A percentile compares a stretch with the other conserved stretches of the same genome.
phyloP scores from a whole-genome alignment of 1,140 invertebrate species.

The Formica exsecta region DNA sequence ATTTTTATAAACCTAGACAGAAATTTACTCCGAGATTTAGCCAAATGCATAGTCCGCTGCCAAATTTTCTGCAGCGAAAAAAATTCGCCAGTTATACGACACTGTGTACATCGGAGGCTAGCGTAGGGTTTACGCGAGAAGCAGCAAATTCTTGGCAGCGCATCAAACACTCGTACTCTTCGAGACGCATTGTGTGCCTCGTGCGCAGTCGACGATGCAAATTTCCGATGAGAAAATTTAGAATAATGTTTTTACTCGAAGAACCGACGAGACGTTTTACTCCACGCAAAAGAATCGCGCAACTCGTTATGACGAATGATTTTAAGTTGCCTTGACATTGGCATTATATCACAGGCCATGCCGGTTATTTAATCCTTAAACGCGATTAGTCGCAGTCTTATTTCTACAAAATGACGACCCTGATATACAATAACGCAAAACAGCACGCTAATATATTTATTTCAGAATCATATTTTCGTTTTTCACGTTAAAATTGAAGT shows the following conservation, averaged over 20 bases:
- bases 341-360: neutral
- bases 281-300: neutral
- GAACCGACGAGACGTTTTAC: neutral
- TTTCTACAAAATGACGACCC: neutral
- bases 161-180: conserved; percentile 19
- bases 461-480: neutral
- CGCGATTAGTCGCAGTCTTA: neutral
- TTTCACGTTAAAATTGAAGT: neutral
- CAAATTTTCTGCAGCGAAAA: no score
- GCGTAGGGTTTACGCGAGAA: conserved; percentile 50
- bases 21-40: neutral
- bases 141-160: conserved; percentile 68
- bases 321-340: neutral
- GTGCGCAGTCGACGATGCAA: neutral
- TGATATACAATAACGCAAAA: neutral
- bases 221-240: conserved; percentile 11
- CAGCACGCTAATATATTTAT: neutral
- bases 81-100: conserved; percentile 5
- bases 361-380: conserved; percentile 14
- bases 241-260: neutral
- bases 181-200: conserved; percentile 16
- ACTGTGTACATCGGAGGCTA: neutral
- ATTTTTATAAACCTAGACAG: neutral
- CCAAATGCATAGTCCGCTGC: no score
- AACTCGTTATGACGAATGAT: neutral